Evolutionary conservation across 2,113 vertebrate species (phyloP), one percentile per base, ranked within the genome.

Genomic region (Ochotona curzoniae): DNA sequence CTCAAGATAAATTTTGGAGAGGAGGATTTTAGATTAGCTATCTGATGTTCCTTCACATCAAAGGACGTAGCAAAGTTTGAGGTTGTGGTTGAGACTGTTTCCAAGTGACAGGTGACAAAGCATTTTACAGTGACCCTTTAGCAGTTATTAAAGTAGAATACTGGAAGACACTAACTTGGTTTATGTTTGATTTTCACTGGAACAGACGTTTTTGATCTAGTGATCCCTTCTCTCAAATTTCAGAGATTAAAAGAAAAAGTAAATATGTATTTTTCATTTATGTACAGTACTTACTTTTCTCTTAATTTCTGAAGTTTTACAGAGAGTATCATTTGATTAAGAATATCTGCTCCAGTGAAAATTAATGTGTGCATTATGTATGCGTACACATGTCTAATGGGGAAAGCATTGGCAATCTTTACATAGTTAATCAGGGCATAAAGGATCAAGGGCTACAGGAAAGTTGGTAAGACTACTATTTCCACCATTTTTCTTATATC

Each of bases 271-370:
- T 57, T 17, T 57, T 57, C 18, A 57, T 57, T 4, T 57, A 57
- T 57, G 4, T 57, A 17, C 17, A 57, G 54, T 57, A 57, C 17
- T 61, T 3, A 17, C 85, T 60, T 90, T 88, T 70, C 57, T 60
- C 44, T 44, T 61, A 81, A 85, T 70, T 71, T 95, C 75, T 91
- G 30, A 91, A 85, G 35, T 86, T 89, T 76, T 86, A 69, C 38
- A 82, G 60, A 87, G 82, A 14, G n/a, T 25, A 30, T 94, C 32
- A 21, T 38, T 35, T 69, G 60, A 81, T 75, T 74, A 69, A 71
- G 80, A 85, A 73, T 17, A 7, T 2, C 5, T 76, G 47, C 35
- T 73, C 30, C 63, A 70, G 63, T 79, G n/a, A 76, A 82, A 91
- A 61, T 57, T 63, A 81, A 90, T 57, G 14, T 57, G 54, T 57